A percentile compares a stretch with the other conserved stretches of the same genome.
Evolutionary conservation across 2,797 vertebrate species (phyloP).

Genomic region (Myotis vivesi): DNA sequence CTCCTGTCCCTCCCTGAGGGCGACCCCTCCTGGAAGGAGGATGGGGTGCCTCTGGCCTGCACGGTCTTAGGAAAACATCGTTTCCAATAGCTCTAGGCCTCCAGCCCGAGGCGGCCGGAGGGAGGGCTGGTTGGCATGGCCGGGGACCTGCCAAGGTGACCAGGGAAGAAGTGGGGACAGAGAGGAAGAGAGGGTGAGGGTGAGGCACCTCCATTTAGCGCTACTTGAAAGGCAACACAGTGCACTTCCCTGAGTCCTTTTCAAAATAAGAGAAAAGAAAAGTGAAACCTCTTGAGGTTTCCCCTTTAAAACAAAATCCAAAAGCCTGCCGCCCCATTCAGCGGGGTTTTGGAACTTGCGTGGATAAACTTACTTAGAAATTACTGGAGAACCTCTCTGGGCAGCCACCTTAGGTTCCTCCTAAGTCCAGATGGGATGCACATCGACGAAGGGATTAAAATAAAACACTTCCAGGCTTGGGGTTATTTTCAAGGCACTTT

Average conservation of each 20-base stretch:
- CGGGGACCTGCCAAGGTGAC: neutral
- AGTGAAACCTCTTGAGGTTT: neutral
- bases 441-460: neutral
- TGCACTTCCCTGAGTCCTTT: neutral
- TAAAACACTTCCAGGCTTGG: neutral
- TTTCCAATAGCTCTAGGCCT: constrained; percentile 14
- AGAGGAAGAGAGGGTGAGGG: neutral
- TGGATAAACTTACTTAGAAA: neutral
- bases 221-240: neutral
- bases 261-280: neutral
- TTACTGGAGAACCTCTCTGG: neutral
- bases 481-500: neutral
- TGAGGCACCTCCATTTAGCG: neutral
- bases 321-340: neutral
- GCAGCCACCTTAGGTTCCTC: neutral
- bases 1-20: constrained; percentile 17
- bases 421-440: neutral
- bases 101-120: neutral
- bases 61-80: neutral
- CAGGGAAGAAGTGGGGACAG: too few species aligned
- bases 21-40: neutral
- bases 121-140: neutral
- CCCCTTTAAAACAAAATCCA: neutral
- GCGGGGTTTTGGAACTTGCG: neutral
- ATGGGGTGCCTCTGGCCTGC: constrained; percentile 41